Base-by-base conservation (phyloP, 1,140 invertebrate genomes). In the Physella acuta region DNA sequence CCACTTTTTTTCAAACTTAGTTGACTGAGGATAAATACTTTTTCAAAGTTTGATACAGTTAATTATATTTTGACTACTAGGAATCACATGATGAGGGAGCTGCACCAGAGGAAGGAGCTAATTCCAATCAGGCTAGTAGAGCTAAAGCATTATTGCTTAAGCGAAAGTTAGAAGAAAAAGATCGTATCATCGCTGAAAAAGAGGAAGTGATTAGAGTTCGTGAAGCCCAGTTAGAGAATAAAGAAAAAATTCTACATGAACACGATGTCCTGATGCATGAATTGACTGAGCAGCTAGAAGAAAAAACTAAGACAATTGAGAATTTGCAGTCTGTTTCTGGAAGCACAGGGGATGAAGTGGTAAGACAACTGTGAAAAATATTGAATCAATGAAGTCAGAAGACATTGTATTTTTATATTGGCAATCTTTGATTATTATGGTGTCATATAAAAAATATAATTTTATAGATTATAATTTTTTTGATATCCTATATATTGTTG, bases 121-220 rank as follows among this genome's bases (percentile, higher is more conserved):
- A 26, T n/a, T n/a, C 59, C 26, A 33, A 61, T 24, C 79, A 83
- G 0, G 71, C 71, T 17, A 73, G 51, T 34, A 71, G 78, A 34
- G 82, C 73, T 28, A 82, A 82, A 62, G 67, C 73, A 8, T 66
- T 76, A 11, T 55, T 84, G 28, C 36, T 83, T 60, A 82, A 81
- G 65, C 79, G 76, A 52, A 81, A 82, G 66, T 67, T 83, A 8
- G 80, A 83, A 30, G 82, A 83, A n/a, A 81, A 79, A 68, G 78
- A 81, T 39, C 69, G 72, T 16, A 66, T 76, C 17, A 78, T 81
- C 2, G 52, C 65, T 0, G 82, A 83, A 51, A 81, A 78, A 61
- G 79, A 80, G 11, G 78, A 78, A 39, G 59, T 73, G 31, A 76
- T 85, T 2, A 68, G 65, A 44, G 53, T 73, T 24, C 74, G 78